Base-by-base conservation (phyloP, 1,140 invertebrate species). In the Scaptomyza hsui region DNA sequence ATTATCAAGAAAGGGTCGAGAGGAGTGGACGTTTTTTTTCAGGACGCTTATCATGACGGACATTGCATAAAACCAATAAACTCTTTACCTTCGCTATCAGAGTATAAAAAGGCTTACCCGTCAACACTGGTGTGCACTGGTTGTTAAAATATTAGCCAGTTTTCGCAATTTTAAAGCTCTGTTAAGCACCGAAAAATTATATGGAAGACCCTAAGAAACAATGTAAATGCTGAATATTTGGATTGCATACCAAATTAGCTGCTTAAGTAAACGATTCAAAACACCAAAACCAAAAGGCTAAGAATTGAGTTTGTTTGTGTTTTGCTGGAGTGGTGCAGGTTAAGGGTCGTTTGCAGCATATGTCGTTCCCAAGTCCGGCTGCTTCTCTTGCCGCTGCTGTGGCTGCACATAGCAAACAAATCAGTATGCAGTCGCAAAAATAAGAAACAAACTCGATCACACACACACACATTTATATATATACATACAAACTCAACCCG, bases 341-440 rank as follows among this genome's bases (percentile, higher is more conserved):
- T 85, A 81, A 81, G 78, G 81, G 82, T 78, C 81, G 73, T 86
- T 81, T 63, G 45, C 75, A 85, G 81, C 80, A 86, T 80, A 81
- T 89, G 85, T 83, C 85, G 85, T 75, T 47, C 51, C 37, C 29
- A 15, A 57, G 57, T 29, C 35, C 48, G 15, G 29, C 41, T 73
- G 57, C 56, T 64, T 29, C 41, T 73, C 52, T 51, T 64, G 69
- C 59, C 75, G 74, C 72, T 82, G 79, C 77, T 78, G 74, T 68
- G 79, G 85, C 77, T 81, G 85, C 80, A 83, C 70, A 77, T 83
- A 79, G 71, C 73, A 75, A 89, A 78, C 86, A 89, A 89, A 89
- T 89, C 86, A 89, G 86, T 89, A 89, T 89, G 80, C 86, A 89
- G 86, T 81, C 85, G 79, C 74, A 89, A 89, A 76, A 71, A 69